Evolutionary conservation across 2,888 invertebrate genomes (phyloP).

Genomic region (Amitus sp.): DNA sequence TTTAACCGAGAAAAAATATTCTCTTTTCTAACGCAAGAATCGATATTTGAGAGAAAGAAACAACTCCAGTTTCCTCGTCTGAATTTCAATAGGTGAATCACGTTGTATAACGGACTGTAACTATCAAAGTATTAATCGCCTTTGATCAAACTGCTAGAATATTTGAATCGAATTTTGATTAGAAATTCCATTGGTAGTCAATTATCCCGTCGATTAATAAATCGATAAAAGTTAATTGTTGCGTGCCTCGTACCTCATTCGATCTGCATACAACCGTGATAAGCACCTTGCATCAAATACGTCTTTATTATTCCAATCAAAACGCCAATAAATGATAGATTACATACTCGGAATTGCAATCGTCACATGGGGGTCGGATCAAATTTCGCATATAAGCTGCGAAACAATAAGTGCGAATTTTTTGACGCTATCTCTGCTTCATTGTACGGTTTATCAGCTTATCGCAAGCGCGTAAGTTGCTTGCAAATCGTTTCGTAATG

Average conservation of each 20-base stretch:
- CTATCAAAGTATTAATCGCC: slow-evolving; percentile 39
- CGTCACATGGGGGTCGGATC: not conserved
- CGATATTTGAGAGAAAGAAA: no score
- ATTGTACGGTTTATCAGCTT: not conserved
- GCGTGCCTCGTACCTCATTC: slow-evolving; percentile 26
- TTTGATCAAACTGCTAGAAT: slow-evolving; percentile 45
- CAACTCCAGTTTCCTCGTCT: no score
- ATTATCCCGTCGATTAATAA: slow-evolving; percentile 45
- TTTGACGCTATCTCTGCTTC: not conserved
- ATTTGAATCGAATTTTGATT: slow-evolving; percentile 51
- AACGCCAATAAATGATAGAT: not conserved
- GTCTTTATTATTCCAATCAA: not conserved
- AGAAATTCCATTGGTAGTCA: slow-evolving; percentile 45
- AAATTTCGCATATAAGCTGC: not conserved
- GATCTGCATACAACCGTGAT: slow-evolving; percentile 13
- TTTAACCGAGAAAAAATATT: no score
- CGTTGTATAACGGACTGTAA: slow-evolving; percentile 25
- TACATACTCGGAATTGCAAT: not conserved
- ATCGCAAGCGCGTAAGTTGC: slow-evolving; percentile 5
- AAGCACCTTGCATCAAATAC: not conserved
- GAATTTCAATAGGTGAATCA: not conserved
- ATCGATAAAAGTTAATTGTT: slow-evolving; percentile 51
- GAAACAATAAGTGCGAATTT: not conserved
- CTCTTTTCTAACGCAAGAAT: no score
- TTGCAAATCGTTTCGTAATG: slow-evolving; percentile 18